Percentiles rank a stretch among this genome's conserved stretches.
These are phyloP conservation scores for Cyanoderma ruficeps DNA, from an alignment of 2,113 vertebrate species.

Conservation along the genomic window DNA sequence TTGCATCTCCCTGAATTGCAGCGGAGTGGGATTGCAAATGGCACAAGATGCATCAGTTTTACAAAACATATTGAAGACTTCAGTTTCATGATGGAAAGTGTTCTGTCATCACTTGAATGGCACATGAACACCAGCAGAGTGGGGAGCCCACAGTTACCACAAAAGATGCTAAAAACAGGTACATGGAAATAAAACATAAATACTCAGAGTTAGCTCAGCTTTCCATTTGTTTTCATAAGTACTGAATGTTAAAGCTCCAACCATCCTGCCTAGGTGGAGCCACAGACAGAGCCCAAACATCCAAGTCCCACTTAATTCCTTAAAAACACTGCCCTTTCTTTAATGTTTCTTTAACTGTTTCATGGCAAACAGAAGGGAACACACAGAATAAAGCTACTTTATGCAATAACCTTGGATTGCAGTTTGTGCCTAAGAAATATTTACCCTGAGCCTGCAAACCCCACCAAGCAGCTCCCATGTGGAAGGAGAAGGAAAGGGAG, in stretches of 20 bases:
- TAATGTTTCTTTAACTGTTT: neutral
- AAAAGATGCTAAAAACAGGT: neutral
- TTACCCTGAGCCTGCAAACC: neutral
- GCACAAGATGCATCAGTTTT: slow-evolving; percentile 27
- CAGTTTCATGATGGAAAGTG: slow-evolving; percentile 5
- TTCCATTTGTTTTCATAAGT: neutral
- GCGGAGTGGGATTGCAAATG: slow-evolving; percentile 45
- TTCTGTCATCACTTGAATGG: slow-evolving; percentile 50
- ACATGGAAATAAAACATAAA: neutral
- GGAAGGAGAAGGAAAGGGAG: neutral
- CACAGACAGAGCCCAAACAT: neutral
- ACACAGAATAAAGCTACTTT: neutral
- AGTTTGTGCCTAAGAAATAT: neutral
- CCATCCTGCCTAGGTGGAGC: neutral
- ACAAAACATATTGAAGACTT: slow-evolving; percentile 55
- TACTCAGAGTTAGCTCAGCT: neutral
- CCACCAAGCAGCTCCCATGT: neutral
- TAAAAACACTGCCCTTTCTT: neutral
- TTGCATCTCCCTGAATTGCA: slow-evolving; percentile 39
- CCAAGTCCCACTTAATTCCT: neutral
- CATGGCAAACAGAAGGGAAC: neutral
- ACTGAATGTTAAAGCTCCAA: neutral
- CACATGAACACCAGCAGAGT: neutral
- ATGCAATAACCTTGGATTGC: neutral
- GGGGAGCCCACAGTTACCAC: neutral